phyloP scores from a whole-genome alignment of 2,888 invertebrate genomes.

The Sinodicranocentrus sp. region DNA sequence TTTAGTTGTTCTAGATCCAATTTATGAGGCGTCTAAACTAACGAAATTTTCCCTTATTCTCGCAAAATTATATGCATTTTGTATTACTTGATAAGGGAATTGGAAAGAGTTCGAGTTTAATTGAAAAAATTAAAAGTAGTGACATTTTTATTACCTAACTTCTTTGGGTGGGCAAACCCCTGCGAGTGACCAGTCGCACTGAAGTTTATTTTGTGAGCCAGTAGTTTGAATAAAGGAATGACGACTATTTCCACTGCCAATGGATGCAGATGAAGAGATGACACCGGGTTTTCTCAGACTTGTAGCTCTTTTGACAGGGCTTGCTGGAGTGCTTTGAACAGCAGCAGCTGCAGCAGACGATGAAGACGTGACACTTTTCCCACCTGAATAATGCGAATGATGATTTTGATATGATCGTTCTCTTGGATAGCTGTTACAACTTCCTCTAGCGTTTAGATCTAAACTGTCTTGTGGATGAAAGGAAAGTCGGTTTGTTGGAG shows the following conservation, averaged over 20 bases:
- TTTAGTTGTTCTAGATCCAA: too few species aligned
- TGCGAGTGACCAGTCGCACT: conserved; percentile 76
- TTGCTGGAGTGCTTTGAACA: conserved; percentile 64
- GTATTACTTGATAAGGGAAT: not conserved
- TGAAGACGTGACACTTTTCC: conserved; percentile 30
- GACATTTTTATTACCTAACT: conserved; percentile 31
- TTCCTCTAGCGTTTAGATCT: conserved; percentile 19
- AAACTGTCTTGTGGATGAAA: conserved; percentile 44
- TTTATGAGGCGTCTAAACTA: too few species aligned
- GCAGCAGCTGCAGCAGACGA: conserved; percentile 33
- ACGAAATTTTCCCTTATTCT: too few species aligned
- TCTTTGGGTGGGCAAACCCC: conserved; percentile 74
- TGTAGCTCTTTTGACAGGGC: conserved; percentile 66
- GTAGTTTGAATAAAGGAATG: conserved; percentile 51
- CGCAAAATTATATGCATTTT: too few species aligned
- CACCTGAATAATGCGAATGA: conserved; percentile 29
- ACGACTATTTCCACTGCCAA: conserved; percentile 43
- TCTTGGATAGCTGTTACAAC: conserved; percentile 58
- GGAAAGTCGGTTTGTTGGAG: conserved; percentile 42
- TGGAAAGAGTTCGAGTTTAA: too few species aligned
- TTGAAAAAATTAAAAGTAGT: too few species aligned
- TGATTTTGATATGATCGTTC: conserved; percentile 47
- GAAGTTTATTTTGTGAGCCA: conserved; percentile 45
- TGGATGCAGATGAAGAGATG: conserved; percentile 32
- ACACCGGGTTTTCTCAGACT: conserved; percentile 62